These are phyloP conservation scores for Okamejei kenojei DNA, from an alignment of 2,797 vertebrate species.

Conservation along the genomic window DNA sequence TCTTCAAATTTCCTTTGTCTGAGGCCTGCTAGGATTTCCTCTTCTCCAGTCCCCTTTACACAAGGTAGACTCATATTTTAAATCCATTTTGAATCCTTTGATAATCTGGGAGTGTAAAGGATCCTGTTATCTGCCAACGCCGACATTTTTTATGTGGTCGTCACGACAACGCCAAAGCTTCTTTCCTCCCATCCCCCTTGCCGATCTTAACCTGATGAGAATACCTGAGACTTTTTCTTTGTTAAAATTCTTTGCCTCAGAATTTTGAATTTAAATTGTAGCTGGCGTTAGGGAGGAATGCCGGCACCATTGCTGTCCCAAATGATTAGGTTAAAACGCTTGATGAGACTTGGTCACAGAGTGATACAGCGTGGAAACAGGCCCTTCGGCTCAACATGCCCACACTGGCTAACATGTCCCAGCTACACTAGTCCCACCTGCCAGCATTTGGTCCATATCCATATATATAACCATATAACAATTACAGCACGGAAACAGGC, in stretches of 20 bases:
- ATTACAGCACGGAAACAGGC: too few species aligned
- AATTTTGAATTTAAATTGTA: conserved; percentile 21
- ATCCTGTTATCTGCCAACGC: background rate
- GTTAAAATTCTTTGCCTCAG: background rate
- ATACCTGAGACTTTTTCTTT: background rate
- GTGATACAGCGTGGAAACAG: too few species aligned
- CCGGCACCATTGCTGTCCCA: too few species aligned
- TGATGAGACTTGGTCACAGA: background rate
- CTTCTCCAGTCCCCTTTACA: background rate
- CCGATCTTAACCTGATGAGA: background rate
- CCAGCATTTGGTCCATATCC: too few species aligned
- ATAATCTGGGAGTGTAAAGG: background rate
- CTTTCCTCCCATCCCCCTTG: background rate
- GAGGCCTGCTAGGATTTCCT: background rate
- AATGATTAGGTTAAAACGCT: background rate
- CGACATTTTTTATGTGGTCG: background rate
- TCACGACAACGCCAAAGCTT: background rate
- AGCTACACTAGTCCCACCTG: too few species aligned
- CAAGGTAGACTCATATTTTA: background rate
- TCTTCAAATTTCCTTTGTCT: background rate
- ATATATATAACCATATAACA: too few species aligned
- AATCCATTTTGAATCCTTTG: background rate
- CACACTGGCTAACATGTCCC: too few species aligned
- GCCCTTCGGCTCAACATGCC: too few species aligned
- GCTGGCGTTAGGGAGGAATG: background rate